Evolutionary conservation across 2,888 invertebrate species (phyloP).

Genomic region (Eupithecia insigniata): DNA sequence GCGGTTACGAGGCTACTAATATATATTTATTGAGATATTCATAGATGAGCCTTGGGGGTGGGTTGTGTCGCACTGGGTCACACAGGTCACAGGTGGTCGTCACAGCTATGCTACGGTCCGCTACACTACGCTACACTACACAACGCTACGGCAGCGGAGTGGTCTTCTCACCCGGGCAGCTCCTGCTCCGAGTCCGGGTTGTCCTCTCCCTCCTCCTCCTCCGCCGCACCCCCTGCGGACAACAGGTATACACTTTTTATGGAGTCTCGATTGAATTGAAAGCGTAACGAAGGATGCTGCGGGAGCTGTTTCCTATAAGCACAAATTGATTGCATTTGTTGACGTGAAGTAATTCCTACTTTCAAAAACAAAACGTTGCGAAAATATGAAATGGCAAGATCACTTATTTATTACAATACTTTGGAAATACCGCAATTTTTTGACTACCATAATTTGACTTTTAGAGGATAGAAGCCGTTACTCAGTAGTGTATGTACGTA

Average conservation of each 20-base stretch:
- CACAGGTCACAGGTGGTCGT: neutral
- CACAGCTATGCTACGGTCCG: neutral
- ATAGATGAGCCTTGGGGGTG: neutral
- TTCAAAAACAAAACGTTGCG: neutral
- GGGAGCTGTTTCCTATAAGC: no score
- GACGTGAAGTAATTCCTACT: no score
- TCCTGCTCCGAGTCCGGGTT: conserved; percentile 84
- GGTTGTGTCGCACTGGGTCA: neutral
- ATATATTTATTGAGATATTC: no score
- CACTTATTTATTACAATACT: no score
- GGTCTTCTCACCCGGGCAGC: conserved; percentile 61
- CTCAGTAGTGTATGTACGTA: no score
- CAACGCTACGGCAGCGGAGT: neutral
- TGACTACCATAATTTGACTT: no score
- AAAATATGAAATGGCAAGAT: neutral
- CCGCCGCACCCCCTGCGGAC: conserved; percentile 64
- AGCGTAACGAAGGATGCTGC: no score
- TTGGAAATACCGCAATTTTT: no score
- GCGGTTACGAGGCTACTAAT: no score
- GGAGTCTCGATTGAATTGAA: neutral
- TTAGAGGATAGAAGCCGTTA: no score
- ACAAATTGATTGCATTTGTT: no score
- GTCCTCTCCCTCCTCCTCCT: conserved; percentile 86
- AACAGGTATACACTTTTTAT: neutral
- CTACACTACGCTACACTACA: neutral